These are phyloP conservation scores for Hydrocynus forskahlii DNA, from an alignment of 2,797 vertebrate genomes.

Conservation along the genomic window DNA sequence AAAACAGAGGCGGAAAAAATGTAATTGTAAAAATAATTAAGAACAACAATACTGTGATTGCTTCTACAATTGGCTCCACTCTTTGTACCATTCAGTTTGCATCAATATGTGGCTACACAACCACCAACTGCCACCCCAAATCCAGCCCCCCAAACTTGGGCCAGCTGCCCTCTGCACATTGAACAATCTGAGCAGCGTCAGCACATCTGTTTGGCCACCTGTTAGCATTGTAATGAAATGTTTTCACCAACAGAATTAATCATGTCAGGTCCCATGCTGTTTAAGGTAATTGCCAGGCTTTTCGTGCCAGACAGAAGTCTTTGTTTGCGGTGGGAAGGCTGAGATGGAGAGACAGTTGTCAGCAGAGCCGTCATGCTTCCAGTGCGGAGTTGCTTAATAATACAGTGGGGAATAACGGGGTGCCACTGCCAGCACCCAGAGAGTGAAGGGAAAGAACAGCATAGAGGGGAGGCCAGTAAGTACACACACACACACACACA, in stretches of 20 bases:
- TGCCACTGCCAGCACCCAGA: slow-evolving; percentile 29
- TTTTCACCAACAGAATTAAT: slow-evolving; percentile 58
- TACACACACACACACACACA: background rate
- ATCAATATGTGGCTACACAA: background rate
- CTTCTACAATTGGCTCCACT: too few relatives aligned
- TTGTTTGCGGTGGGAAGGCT: slow-evolving; percentile 48
- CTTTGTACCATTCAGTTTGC: too few relatives aligned
- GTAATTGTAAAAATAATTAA: too few relatives aligned
- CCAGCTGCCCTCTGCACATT: background rate
- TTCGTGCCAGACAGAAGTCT: slow-evolving; percentile 37
- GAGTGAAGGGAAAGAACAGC: slow-evolving; percentile 23
- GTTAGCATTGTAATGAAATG: slow-evolving; percentile 56
- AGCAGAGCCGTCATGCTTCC: slow-evolving; percentile 29
- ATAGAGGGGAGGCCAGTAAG: too few relatives aligned
- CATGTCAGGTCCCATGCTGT: slow-evolving; percentile 56
- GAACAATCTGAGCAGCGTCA: background rate
- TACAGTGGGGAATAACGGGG: slow-evolving; percentile 49
- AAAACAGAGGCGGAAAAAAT: too few relatives aligned
- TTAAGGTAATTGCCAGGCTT: slow-evolving; percentile 54
- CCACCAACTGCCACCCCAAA: background rate
- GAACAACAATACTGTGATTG: too few relatives aligned
- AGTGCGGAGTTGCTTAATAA: slow-evolving; percentile 49
- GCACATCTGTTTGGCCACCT: slow-evolving; percentile 31
- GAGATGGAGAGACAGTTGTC: slow-evolving; percentile 54
- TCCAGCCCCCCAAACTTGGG: too few relatives aligned